Conservation (phyloP, 2,113 vertebrate species). For the Castor canadensis region DNA sequence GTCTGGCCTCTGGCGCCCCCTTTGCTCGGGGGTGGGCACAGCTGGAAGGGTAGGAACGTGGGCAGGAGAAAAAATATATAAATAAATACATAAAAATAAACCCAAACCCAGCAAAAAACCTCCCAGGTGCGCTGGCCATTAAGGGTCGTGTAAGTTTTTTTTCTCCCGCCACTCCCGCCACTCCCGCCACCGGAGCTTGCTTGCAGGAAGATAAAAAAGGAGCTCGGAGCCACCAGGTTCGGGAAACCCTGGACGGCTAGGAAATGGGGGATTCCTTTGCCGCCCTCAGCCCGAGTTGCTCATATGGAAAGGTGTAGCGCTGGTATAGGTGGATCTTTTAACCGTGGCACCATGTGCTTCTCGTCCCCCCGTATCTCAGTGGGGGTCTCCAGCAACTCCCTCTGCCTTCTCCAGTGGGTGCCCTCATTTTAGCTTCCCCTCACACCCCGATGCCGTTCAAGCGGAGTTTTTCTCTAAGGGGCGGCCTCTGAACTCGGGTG, state of each 20-base stretch:
- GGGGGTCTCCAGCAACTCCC: neutral
- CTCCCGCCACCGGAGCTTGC: neutral
- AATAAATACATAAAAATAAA: neutral
- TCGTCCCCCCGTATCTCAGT: neutral
- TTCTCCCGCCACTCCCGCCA: neutral
- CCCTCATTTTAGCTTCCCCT: neutral
- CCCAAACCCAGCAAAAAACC: neutral
- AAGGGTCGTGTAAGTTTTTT: conserved; percentile 13
- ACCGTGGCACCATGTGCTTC: neutral
- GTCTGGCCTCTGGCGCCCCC: conserved; percentile 67
- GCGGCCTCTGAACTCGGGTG: neutral
- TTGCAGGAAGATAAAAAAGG: neutral
- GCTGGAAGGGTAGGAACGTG: neutral
- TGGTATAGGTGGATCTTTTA: conserved; percentile 19
- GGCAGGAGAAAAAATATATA: neutral
- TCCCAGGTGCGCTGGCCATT: neutral
- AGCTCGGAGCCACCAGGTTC: neutral
- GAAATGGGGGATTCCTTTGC: conserved; percentile 63
- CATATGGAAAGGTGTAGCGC: conserved; percentile 36
- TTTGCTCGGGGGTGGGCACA: conserved; percentile 56
- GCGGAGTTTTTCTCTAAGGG: neutral
- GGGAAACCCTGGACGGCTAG: conserved; percentile 9
- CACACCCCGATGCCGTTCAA: neutral
- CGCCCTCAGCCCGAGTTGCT: neutral
- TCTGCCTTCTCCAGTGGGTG: neutral